A percentile compares a stretch with the other conserved stretches of the same genome.
phyloP scores from a whole-genome alignment of 2,888 invertebrate genomes.

The Ormia ochracea region DNA sequence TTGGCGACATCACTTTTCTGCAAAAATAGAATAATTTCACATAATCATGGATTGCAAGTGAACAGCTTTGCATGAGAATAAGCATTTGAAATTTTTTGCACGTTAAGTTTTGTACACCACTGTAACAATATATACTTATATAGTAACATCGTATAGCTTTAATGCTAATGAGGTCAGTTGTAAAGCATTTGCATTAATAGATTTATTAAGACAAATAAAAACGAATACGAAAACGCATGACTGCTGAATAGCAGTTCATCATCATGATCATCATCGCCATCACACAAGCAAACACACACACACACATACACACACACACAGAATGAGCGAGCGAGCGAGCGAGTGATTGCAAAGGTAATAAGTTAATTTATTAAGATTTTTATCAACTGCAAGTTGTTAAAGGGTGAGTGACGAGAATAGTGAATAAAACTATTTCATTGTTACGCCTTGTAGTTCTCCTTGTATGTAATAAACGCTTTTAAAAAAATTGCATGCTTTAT shows the following conservation, averaged over 20 bases:
- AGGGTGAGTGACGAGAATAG: conserved; percentile 38
- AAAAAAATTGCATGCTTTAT: conserved; percentile 37
- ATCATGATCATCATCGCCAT: not conserved
- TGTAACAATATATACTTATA: conserved; percentile 22
- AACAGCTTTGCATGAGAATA: not conserved
- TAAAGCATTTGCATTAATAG: conserved; percentile 57
- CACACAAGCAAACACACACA: not conserved
- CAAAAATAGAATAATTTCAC: too few species aligned
- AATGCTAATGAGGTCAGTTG: conserved; percentile 57
- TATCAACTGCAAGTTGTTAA: conserved; percentile 20
- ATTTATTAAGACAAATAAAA: conserved; percentile 51
- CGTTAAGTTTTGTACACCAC: conserved; percentile 1
- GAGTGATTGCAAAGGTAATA: not conserved
- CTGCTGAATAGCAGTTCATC: not conserved
- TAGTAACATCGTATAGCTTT: conserved; percentile 17
- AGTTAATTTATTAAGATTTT: conserved; percentile 43
- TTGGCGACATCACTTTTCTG: too few species aligned
- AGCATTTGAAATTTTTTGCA: not conserved
- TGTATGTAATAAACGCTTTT: conserved; percentile 8
- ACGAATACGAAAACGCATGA: not conserved
- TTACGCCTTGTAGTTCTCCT: conserved; percentile 43
- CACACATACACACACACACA: not conserved
- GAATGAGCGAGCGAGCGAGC: not conserved
- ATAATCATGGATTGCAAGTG: too few species aligned
- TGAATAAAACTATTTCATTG: conserved; percentile 37